Evolutionary conservation across 2,888 invertebrate genomes (phyloP).

Genomic region (Cheilosia impressa): DNA sequence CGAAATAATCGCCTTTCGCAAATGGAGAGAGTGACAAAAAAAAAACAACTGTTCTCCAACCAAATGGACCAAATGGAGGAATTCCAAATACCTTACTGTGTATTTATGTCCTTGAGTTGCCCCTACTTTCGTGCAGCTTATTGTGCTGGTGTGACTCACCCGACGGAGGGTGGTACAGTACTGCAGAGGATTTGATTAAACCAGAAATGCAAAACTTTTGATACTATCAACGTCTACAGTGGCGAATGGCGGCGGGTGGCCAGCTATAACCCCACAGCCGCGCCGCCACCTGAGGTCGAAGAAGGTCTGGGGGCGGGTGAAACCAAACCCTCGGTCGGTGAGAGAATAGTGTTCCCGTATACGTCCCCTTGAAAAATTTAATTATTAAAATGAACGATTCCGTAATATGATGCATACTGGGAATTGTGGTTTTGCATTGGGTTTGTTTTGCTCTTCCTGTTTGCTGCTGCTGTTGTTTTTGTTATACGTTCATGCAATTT

Average conservation of each 20-base stretch:
- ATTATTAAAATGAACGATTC: conserved; percentile 75
- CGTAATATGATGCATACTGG: conserved; percentile 74
- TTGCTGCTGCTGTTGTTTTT: conserved; percentile 31
- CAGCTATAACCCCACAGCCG: background rate
- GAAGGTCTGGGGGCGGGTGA: conserved; percentile 11
- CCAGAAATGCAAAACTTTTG: conserved; percentile 70
- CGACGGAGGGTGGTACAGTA: conserved; percentile 23
- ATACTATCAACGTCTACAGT: conserved; percentile 59
- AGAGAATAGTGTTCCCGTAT: conserved; percentile 44
- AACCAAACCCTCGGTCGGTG: conserved; percentile 24
- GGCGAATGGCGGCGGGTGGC: conserved; percentile 6
- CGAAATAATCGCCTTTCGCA: conserved; percentile 15
- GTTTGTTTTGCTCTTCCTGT: conserved; percentile 61
- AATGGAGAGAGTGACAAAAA: background rate
- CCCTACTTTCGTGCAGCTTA: conserved; percentile 15
- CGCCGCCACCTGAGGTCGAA: conserved; percentile 36
- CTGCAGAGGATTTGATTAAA: conserved; percentile 75
- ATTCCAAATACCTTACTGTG: conserved; percentile 29
- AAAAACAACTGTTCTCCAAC: background rate
- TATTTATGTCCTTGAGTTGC: conserved; percentile 45
- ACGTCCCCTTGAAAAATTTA: conserved; percentile 73
- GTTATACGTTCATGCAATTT: background rate
- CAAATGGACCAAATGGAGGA: conserved; percentile 62
- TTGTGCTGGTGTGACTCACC: conserved; percentile 46
- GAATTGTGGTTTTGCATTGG: conserved; percentile 69